Evolutionary conservation across 2,797 vertebrate genomes (phyloP), one percentile per base, ranked within the genome.

Genomic region (Pogoniulus pusillus): DNA sequence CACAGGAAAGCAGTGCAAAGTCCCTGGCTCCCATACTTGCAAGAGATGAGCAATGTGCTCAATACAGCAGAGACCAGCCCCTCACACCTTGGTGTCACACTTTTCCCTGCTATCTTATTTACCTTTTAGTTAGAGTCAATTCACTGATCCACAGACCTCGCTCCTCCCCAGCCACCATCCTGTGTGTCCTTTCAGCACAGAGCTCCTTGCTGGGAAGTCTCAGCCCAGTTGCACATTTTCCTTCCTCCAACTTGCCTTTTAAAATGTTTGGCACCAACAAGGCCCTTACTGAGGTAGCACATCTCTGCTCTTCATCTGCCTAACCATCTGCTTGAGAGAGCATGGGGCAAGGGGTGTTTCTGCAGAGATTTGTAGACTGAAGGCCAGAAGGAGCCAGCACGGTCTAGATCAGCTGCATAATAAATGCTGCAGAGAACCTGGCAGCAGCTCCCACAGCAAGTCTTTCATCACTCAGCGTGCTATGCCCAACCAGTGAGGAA

Each of bases 301-400:
- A 73, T 94, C 77, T 80, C 83, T 84, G 81, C 41, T 95, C 62
- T 73, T 95, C 93, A 74, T 88, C 94, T 95, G 92, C 87, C 77
- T 69, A 65, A 30, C 93, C 92, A 84, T 81, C 89, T 95, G 92
- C 72, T 84, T 34, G 41, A 53, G 84, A 84, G 16, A 62, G 34
- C 0, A 0, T 2, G 1, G 82, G 60, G n/a, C 80, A 92, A 54
- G 14, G 43, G 29, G 13, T 58, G 27, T 26, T 89, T 91, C 91
- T 80, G 85, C 53, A 77, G 82, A 58, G 87, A 89, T 58, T 32
- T 91, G 57, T 55, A 89, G 85, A 74, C 68, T 19, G 60, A 79
- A 82, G 82, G 64, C 70, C 74, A 73, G 80, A 79, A 89, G 77
- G 64, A 68, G 43, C 45, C 74, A 91, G 39, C 24, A 7, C 16